Evolutionary conservation across 2,797 vertebrate species (phyloP), one percentile per base, ranked within the genome.

Genomic region (Iguana delicatissima): DNA sequence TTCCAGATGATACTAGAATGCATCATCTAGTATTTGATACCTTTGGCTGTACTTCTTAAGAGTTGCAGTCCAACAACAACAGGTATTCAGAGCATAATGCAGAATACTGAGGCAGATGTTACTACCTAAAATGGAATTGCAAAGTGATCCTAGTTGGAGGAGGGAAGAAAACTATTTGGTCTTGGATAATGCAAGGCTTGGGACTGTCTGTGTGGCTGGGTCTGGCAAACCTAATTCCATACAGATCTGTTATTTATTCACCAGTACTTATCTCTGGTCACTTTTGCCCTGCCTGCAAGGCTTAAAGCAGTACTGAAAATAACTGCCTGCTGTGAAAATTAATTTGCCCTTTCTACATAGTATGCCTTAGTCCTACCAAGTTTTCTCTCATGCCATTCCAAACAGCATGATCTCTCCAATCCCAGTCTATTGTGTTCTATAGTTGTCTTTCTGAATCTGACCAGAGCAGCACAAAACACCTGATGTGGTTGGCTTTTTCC

Each of bases 391-490:
- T 84, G 38, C 85, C 72, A 64, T 87, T 84, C 72, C 80, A 42
- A 64, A 35, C 38, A 42, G 80, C 57, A 77, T 32, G 59, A 76
- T 77, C 80, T 76, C 80, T 85, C 29, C 35, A 35, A 16, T 81
- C 74, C 83, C 52, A 69, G 55, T 59, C 76, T 46, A 46, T 85
- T 73, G 81, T 35, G 18, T 50, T 52, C 76, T 62, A 20, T 52
- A 88, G 91, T 89, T 91, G 93, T 95, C 92, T 95, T 91, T 89
- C 91, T 87, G 92, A 89, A 86, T 94, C 90, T 89, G 95, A 93
- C 94, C 88, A 22, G 90, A 90, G 95, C 93, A 89, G 94, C 93
- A 94, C 95, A 90, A 96, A 96, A 90, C 92, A 52, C 94, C 94
- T 95, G 94, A 95, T 96, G 92, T 92, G 74, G 91, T 85, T 0